Base-by-base conservation (phyloP, 2,797 vertebrate genomes). In the Psittacula echo region DNA sequence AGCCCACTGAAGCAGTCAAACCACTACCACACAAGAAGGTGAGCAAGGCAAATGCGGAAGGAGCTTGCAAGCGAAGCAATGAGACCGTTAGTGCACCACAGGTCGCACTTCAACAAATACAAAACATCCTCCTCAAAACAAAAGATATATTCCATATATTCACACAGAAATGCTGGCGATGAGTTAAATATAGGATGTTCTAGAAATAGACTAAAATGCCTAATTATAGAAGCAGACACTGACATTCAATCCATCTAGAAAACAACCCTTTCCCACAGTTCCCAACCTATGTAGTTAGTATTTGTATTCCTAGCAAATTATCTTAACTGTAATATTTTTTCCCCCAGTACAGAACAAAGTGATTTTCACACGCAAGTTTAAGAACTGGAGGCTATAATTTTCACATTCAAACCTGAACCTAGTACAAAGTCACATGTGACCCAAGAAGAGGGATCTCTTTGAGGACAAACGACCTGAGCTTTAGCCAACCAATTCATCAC, bases 181-280 rank as follows among this genome's bases (percentile, higher is more conserved):
- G 54, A 86, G 88, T 94, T 95, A 96, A 94, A 96, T 82, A 92
- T 34, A 93, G 86, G 54, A 14, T 87, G 26, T 56, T 85, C 90
- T 51, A 86, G 90, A 93, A 96, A 96, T 47, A 95, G 74, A 53
- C 51, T 51, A 82, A 91, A 90, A 78, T 50, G 34, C n/a, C 88
- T 74, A 90, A 85, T 78, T 89, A 92, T 74, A 87, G 91, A 95
- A 79, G n/a, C 34, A 58, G 45, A 84, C 19, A 67, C 81, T 84
- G 72, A 82, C 68, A 89, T 91, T 73, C 54, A 92, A 90, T 86
- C 83, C 61, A 90, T 77, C 78, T 70, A 85, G 56, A 91, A 96
- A 85, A 4, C n/a, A 84, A 72, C 47, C 19, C 61, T 91, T 96
- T 94, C 94, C 92, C 95, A 93, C 84, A 94, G 84, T 89, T 93